These are phyloP conservation scores for Limnothrissa miodon DNA, from an alignment of 2,113 vertebrate genomes.

Conservation along the genomic window DNA sequence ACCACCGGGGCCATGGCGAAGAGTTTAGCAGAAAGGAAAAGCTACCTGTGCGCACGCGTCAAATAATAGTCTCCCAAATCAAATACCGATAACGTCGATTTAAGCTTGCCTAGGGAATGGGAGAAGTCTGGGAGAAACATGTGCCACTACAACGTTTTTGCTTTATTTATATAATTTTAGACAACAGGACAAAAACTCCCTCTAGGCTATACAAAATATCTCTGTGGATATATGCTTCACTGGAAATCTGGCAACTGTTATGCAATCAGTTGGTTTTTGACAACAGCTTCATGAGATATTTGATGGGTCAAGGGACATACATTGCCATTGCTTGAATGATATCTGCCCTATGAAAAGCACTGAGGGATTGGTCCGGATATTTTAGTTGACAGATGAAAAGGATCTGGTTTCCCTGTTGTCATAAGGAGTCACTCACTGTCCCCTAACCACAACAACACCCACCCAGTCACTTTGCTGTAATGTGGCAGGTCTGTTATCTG, in stretches of 20 bases:
- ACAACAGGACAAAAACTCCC: too few relatives aligned
- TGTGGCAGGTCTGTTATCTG: constrained; percentile 25
- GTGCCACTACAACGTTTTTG: background rate
- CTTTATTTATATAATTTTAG: background rate
- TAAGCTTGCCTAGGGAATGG: too few relatives aligned
- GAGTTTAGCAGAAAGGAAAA: constrained; percentile 76
- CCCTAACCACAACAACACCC: constrained; percentile 16
- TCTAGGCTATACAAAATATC: too few relatives aligned
- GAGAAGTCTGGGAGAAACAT: too few relatives aligned
- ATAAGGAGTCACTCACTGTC: constrained; percentile 27
- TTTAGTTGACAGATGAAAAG: constrained; percentile 37
- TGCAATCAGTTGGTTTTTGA: background rate
- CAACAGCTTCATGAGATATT: background rate
- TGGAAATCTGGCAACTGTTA: background rate
- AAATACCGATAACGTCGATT: constrained; percentile 47
- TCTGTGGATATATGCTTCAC: too few relatives aligned
- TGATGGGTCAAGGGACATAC: background rate
- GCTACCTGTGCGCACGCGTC: constrained; percentile 69
- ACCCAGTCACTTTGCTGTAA: constrained; percentile 11
- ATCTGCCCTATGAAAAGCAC: background rate
- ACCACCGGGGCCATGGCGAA: constrained; percentile 85
- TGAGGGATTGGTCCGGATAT: constrained; percentile 27
- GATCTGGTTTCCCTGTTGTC: constrained; percentile 39
- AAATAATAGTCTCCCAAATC: constrained; percentile 28
- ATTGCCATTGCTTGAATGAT: background rate